Base-by-base conservation (phyloP, 2,888 invertebrate genomes). In the Carabus problematicus region DNA sequence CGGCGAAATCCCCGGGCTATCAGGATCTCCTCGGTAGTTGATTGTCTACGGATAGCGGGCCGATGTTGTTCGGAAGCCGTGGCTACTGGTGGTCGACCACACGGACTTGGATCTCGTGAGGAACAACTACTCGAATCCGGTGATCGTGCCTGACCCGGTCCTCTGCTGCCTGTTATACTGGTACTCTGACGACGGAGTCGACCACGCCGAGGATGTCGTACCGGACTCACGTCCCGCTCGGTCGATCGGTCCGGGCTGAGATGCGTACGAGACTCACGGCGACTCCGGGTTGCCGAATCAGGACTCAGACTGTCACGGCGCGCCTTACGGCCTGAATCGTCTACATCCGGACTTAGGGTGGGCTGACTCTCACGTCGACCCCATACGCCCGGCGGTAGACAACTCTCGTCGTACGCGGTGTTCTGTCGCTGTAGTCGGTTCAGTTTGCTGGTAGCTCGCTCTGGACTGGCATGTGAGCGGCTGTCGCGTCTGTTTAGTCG, bases 21-120 rank as follows among this genome's bases (percentile, higher is more conserved):
- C 47, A 95, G 83, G 76, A 95, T 95, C 82, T 95, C 95, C 79
- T 95, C 94, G 0, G 95, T 95, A 11, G 95, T 95, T 39, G 94
- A 94, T 82, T 95, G 95, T 70, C 95, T 85, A 70, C 95, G 85
- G 71, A 94, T 92, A 74, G 91, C 88, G 8, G 93, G 92, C 45
- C 91, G 85, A 75, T 89, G 86, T 3, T 85, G 84, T 52, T 86
- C 86, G 70, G 85, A 76, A 0, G 81, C 77, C 73, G 85, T 76
- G 75, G 86, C 79, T 29, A 29, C 29, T 0, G 83, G 84, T 39
- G 86, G 84, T 7, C 89, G 80, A 8, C 87, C 87, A 75, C 92
- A 91, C 0, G 95, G 95, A 77, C 94, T 94, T 0, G 93, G 94
- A 79, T 95, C 95, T 63, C 95, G 85, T 6, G 94, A 94, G 11